Evolutionary conservation across 2,797 vertebrate species (phyloP), one percentile per base, ranked within the genome.

Genomic region (Harpagifer antarcticus): DNA sequence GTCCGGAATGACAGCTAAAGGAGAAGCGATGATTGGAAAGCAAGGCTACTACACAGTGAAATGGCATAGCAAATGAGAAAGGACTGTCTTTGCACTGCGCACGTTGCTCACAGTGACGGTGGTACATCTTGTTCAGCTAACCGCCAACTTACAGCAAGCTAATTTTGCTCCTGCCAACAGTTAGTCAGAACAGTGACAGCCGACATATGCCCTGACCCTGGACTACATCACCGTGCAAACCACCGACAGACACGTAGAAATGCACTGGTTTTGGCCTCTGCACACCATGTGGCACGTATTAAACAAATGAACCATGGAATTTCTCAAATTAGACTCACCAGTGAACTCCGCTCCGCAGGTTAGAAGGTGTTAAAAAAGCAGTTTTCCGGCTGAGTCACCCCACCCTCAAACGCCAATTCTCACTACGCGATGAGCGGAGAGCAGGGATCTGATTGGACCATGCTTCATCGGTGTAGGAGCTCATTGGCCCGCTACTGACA

Each of bases 341-440:
- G 80, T 89, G 67, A 86, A 89, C 82, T 91, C 84, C 58, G 55
- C 67, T 81, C 82, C 74, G 78, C 84, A 84, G 88, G 85, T 92
- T 90, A 81, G 67, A 78, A 90, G 77, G 82, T 89, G 84, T 90
- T 78, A 74, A 66, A 89, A 75, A 89, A 72, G 65, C 87, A 79
- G 68, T 92, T 94, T 93, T 93, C 92, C 88, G 91, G 88, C 91
- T 90, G 88, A 92, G 86, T 93, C 88, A 92, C 93, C 90, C 89
- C 94, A 93, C 93, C 94, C 93, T 92, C 92, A 72, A 86, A 88
- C 80, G 82, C 88, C 83, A 85, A 63, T 84, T 79, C 79, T 56
- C 50, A 19, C 52, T 43, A 37, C 31, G 37, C 72, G 75, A 37
- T 66, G 72, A 82, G 66, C 16, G 0, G 9, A 72, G 10, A 61